Evolutionary conservation across 2,113 vertebrate genomes (phyloP), one percentile per base, ranked within the genome.

Genomic region (Gopherus flavomarginatus): DNA sequence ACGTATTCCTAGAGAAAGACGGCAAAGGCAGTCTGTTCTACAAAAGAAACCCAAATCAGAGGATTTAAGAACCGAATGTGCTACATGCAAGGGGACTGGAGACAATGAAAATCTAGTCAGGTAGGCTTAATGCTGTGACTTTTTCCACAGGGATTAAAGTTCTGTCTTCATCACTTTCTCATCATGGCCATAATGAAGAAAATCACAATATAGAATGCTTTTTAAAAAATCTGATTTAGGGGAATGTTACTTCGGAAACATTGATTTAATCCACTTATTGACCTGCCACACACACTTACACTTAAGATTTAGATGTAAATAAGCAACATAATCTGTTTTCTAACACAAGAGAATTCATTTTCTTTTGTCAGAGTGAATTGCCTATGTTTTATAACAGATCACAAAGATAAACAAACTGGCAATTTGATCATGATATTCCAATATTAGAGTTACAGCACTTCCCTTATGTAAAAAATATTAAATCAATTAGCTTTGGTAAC

Each of bases 101-200:
- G 99, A 99, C 98, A 99, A 99, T 93, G 99, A 99, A 96, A 99
- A 99, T 98, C 98, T 99, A 65, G 99, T 99, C 97, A 99, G 99
- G 99, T 99, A 98, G 95, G 98, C 97, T 88, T 88, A 44, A 84
- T 93, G 49, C 31, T 93, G 83, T 95, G 95, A 95, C 94, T 92
- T 93, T 98, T 97, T 98, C 97, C 95, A 90, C 62, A 88, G 97
- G 97, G 96, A 97, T 98, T 98, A 90, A 98, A 97, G 42, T 98
- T 98, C 95, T 96, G 81, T 98, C 91, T 98, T 98, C 97, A 98
- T 98, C 97, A 97, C 96, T 97, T 97, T 77, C 62, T 97, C 85
- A 97, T 96, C 42, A 8, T 94, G 94, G 62, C 88, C 96, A 72
- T 95, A 97, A 95, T 81, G 86, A 94, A 88, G 44, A 69, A 87